Percentiles rank a stretch among this genome's conserved stretches.
Conservation (phyloP, 37 sponge, comb jelly and placozoan genomes). For the Lycopodina hypogea region DNA sequence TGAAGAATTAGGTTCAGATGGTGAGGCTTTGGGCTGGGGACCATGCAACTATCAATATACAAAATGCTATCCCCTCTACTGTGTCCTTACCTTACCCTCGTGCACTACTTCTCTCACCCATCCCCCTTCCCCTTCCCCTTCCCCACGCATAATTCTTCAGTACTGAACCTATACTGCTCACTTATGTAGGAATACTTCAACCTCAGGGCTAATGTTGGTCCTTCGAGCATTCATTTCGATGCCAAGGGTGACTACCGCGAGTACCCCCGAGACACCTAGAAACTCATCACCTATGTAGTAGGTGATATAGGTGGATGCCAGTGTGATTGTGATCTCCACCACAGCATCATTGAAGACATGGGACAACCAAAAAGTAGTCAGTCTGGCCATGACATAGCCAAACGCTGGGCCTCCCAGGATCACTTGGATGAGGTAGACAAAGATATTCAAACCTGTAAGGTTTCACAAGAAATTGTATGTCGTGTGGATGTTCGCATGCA, state of each 20-base stretch:
- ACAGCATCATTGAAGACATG: constrained; percentile 90
- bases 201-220: constrained; percentile 89
- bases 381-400: constrained; percentile 81
- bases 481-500: too few species aligned
- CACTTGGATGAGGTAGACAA: constrained; percentile 60
- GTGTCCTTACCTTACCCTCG: neutral
- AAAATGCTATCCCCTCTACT: neutral
- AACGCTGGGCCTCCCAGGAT: constrained; percentile 76
- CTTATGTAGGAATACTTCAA: constrained; percentile 88
- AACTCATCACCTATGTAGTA: constrained; percentile 82
- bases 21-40: too few species aligned
- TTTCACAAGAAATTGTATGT: neutral
- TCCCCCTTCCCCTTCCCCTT: neutral
- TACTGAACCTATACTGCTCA: neutral
- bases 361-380: constrained; percentile 81
- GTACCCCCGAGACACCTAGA: constrained; percentile 82
- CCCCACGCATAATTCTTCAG: neutral
- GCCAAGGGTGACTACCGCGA: constrained; percentile 84
- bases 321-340: constrained; percentile 90
- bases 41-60: too few species aligned
- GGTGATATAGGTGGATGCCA: constrained; percentile 88
- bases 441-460: constrained; percentile 46
- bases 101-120: neutral
- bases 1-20: too few species aligned
- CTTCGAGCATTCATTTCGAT: constrained; percentile 79